Conservation (phyloP, 2,797 vertebrate genomes). For the Clamator glandarius region DNA sequence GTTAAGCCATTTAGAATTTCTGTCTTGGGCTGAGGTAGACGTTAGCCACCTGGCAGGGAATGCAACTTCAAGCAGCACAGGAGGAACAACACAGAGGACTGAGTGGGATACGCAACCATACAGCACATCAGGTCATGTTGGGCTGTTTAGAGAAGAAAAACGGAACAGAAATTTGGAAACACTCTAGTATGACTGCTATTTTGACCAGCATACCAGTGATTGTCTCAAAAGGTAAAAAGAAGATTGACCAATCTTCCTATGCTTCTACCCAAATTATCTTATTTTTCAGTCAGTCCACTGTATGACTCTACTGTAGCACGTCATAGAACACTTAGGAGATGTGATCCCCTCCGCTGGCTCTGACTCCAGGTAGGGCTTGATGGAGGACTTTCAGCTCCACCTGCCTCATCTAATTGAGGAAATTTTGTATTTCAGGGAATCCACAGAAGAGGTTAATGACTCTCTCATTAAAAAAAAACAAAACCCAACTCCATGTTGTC, state of each 20-base stretch:
- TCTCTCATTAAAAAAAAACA: neutral
- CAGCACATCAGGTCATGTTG: neutral
- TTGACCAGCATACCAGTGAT: neutral
- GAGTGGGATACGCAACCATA: neutral
- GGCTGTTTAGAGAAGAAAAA: neutral
- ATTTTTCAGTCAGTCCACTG: neutral
- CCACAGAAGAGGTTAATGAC: neutral
- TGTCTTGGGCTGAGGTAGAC: neutral
- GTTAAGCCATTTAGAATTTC: slow-evolving; percentile 15
- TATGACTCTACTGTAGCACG: neutral
- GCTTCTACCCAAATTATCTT: neutral
- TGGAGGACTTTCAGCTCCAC: neutral
- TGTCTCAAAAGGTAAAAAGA: neutral
- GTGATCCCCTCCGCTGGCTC: neutral
- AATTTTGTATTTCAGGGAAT: neutral
- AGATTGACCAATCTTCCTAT: neutral
- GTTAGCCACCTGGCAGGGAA: slow-evolving; percentile 8
- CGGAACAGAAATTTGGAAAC: neutral
- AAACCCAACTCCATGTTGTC: neutral
- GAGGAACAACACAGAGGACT: neutral
- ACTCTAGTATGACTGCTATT: neutral
- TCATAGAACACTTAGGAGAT: neutral
- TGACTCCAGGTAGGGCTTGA: neutral
- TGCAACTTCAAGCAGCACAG: neutral
- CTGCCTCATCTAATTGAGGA: neutral